Evolutionary conservation across 2,888 invertebrate species (phyloP).

Genomic region (Caenorhabditis imperialis): DNA sequence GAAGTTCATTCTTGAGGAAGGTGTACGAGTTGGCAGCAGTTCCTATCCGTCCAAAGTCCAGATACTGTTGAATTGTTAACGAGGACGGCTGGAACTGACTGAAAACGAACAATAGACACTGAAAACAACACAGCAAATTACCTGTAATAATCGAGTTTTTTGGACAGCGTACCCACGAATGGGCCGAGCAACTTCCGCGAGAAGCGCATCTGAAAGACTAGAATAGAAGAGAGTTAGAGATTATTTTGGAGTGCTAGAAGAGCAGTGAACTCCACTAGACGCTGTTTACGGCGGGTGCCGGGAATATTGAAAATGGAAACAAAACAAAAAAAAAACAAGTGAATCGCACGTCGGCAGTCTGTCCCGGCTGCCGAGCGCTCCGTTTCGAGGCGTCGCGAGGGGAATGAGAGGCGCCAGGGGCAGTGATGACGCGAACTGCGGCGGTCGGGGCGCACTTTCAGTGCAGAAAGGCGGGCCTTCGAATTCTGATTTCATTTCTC

Average conservation of each 20-base stretch:
- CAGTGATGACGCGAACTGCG: constrained; percentile 6
- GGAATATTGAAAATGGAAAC: constrained; percentile 12
- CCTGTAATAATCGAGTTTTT: constrained; percentile 76
- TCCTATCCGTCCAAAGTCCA: constrained; percentile 88
- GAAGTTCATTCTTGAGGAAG: constrained; percentile 95
- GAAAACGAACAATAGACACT: constrained; percentile 14
- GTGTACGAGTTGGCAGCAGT: constrained; percentile 88
- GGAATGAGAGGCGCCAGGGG: constrained; percentile 20
- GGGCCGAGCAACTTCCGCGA: constrained; percentile 70
- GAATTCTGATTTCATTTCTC: too few relatives aligned
- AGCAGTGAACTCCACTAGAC: constrained; percentile 2
- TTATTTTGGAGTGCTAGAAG: constrained; percentile 16
- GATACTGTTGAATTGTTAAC: constrained; percentile 79
- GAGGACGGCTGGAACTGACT: constrained; percentile 77
- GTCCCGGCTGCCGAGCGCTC: constrained; percentile 4
- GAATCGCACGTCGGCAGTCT: constrained; percentile 39
- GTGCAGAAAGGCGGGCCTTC: too few relatives aligned
- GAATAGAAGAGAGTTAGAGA: constrained; percentile 4
- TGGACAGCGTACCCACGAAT: constrained; percentile 71
- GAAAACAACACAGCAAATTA: neutral
- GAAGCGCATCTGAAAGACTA: constrained; percentile 69
- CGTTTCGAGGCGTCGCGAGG: constrained; percentile 20
- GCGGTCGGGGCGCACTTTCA: too few relatives aligned
- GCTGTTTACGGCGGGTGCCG: constrained; percentile 18
- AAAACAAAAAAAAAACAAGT: constrained; percentile 18